Conservation (phyloP, 1,140 invertebrate species). For the Saccostrea glomerata region DNA sequence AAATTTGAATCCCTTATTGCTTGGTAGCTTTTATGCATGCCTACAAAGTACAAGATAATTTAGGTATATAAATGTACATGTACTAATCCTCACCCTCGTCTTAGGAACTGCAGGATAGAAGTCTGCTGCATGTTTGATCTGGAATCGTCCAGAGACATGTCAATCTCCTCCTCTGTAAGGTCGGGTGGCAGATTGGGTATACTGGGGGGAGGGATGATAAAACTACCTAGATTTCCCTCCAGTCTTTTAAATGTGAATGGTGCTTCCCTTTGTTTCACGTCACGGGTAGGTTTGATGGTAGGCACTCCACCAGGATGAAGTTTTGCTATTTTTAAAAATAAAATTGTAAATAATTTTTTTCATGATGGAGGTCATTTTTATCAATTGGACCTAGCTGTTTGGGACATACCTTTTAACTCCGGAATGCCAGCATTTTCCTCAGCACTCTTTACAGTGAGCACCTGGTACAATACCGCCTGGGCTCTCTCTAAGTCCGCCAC, state of each 20-base stretch:
- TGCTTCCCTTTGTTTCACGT: neutral
- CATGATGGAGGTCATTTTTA: too few relatives aligned
- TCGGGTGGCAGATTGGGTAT: neutral
- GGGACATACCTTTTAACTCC: constrained; percentile 64
- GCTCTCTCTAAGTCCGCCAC: constrained; percentile 81
- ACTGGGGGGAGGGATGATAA: constrained; percentile 23
- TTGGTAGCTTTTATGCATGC: too few relatives aligned
- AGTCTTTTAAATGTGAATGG: constrained; percentile 4
- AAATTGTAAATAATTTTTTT: too few relatives aligned
- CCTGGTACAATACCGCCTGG: constrained; percentile 81
- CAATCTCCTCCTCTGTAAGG: constrained; percentile 37
- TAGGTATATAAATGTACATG: too few relatives aligned
- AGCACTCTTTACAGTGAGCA: constrained; percentile 76
- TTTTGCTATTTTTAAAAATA: neutral
- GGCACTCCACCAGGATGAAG: neutral
- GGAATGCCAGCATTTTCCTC: constrained; percentile 70
- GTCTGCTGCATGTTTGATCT: constrained; percentile 66
- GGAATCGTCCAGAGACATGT: constrained; percentile 34
- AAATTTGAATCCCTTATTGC: too few relatives aligned
- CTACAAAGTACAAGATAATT: too few relatives aligned
- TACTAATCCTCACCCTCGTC: constrained; percentile 51
- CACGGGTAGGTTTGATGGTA: constrained; percentile 11
- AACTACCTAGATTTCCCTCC: constrained; percentile 6
- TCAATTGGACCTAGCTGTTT: too few relatives aligned
- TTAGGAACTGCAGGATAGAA: constrained; percentile 73